Evolutionary conservation across 2,113 vertebrate species (phyloP).

Genomic region (Brachyhypopomus occidentalis): DNA sequence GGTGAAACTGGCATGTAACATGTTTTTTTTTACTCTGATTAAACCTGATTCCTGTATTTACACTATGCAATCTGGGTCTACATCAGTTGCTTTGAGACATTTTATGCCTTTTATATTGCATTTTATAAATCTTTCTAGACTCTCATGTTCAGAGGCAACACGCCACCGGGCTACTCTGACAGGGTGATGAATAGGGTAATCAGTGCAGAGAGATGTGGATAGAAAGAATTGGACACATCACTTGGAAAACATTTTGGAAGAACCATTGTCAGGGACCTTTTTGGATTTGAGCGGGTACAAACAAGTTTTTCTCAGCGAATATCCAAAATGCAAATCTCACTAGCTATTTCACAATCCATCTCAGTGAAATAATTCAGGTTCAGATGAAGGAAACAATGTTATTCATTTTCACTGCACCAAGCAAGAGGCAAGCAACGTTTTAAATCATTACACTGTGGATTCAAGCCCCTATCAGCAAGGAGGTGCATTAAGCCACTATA

Average conservation of each 20-base stretch:
- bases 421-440: neutral
- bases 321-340: conserved; percentile 20
- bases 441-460: neutral
- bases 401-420: neutral
- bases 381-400: neutral
- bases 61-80: no score
- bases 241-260: conserved; percentile 17
- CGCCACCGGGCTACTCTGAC: conserved; percentile 15
- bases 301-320: conserved; percentile 44
- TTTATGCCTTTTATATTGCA: no score
- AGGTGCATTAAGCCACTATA: neutral
- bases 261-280: conserved; percentile 53
- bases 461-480: neutral
- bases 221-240: conserved; percentile 19
- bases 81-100: no score
- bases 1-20: no score
- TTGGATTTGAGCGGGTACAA: conserved; percentile 58
- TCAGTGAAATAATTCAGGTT: conserved; percentile 16
- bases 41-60: no score
- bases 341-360: conserved; percentile 39
- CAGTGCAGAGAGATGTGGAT: neutral
- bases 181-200: conserved; percentile 52
- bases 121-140: no score
- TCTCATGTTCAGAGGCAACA: neutral
- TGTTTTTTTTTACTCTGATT: no score